These are phyloP conservation scores for Noctua comes DNA, from an alignment of 2,888 invertebrate genomes.

Conservation along the genomic window DNA sequence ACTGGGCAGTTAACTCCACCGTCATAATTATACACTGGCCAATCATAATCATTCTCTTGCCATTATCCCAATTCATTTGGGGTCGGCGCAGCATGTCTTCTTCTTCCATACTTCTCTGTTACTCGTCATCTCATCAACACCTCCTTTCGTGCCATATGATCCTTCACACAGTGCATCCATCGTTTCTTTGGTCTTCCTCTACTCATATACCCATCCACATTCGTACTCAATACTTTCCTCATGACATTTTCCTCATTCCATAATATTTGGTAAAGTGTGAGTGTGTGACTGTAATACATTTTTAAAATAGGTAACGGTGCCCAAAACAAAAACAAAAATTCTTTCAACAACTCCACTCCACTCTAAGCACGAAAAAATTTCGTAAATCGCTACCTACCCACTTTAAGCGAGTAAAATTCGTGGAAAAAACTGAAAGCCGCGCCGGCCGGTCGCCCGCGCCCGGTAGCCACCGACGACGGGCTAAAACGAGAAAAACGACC, in stretches of 20 bases:
- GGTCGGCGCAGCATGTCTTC: too few relatives aligned
- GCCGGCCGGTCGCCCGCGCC: slow-evolving; percentile 45
- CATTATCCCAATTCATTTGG: too few relatives aligned
- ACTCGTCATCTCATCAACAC: too few relatives aligned
- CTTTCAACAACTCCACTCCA: slow-evolving; percentile 38
- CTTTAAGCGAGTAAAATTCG: slow-evolving; percentile 71
- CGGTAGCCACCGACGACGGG: slow-evolving; percentile 50
- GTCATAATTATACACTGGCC: background rate
- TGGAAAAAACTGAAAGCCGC: slow-evolving; percentile 69
- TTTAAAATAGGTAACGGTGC: background rate
- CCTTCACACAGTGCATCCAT: too few relatives aligned
- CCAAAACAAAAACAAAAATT: background rate
- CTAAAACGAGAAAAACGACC: slow-evolving; percentile 62
- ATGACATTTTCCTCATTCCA: too few relatives aligned
- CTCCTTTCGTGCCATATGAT: too few relatives aligned
- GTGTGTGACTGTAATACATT: background rate
- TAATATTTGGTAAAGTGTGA: too few relatives aligned
- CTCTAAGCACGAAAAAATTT: slow-evolving; percentile 57
- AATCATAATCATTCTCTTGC: background rate
- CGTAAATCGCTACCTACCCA: slow-evolving; percentile 71
- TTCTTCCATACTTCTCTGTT: too few relatives aligned
- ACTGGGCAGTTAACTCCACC: too few relatives aligned
- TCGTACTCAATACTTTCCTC: too few relatives aligned
- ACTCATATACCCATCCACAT: too few relatives aligned
- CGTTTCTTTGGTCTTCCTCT: too few relatives aligned